Evolutionary conservation across 2,888 invertebrate species (phyloP), one percentile per base, ranked within the genome.

Genomic region (Andrena flavipes): DNA sequence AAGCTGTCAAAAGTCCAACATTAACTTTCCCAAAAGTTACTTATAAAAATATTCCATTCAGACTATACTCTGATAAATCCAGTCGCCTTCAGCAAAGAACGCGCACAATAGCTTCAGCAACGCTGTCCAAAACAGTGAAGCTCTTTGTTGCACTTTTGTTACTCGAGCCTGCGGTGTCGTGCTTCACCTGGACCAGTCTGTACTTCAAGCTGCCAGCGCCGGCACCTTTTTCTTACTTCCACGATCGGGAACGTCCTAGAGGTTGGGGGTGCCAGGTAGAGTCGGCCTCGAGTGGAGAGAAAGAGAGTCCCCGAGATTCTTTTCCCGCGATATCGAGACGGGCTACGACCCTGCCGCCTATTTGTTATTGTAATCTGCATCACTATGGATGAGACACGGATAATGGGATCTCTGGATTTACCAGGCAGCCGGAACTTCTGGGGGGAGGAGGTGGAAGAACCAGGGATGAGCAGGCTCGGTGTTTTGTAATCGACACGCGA

Each of bases 341-440:
- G 73, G 79, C 80, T 77, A 69, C 82, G 82, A 85, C 84, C 85
- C 82, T 80, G 85, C 87, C 90, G 87, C 87, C 89, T 91, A 92
- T 91, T 92, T 92, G 91, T 92, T 91, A 92, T 91, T 92, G 91
- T 91, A 91, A 92, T 92, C 90, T 87, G 82, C 91, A 92, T 92
- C 88, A 91, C 91, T 91, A 91, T 92, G 92, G 91, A 92, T 92
- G 91, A 92, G 91, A 88, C 88, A 81, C 86, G 88, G 87, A 89
- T 91, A 91, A 91, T 91, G 89, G 89, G 88, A 88, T 90, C 89
- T 82, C 82, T 79, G 88, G 88, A 91, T 90, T 90, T 87, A 84
- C 87, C 86, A 80, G 86, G 85, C 84, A 82, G 82, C 81, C 87
- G 71, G 85, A 83, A 80, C 77, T 76, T 62, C 70, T 54, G 70